Base-by-base conservation (phyloP, 1,140 invertebrate species). In the Vollenhovia emeryi region DNA sequence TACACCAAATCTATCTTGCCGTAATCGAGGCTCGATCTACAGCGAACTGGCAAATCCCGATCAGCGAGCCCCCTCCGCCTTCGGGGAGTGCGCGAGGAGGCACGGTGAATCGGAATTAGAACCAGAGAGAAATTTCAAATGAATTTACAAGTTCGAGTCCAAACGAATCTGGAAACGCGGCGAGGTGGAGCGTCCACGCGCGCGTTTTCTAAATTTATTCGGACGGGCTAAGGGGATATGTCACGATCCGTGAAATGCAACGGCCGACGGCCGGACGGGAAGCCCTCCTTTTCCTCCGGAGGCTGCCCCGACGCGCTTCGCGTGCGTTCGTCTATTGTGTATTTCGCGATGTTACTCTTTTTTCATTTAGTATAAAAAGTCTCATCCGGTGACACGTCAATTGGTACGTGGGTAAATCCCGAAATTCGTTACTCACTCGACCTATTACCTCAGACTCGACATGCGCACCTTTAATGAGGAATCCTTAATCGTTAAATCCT, bases 401-500 rank as follows among this genome's bases (percentile, higher is more conserved):
- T 88, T 45, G 27, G 66, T 86, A 87, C 75, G 6, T 82, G 87
- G 80, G 79, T 86, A 91, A 91, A 82, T 92, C 89, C 57, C 82
- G 91, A 92, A 87, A 6, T 90, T 83, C 75, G 91, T 86, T 84
- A 92, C 82, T 88, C 64, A 88, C 55, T 79, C 73, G 66, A 57
- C 78, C 62, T 62, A 30, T 45, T 57, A 13, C n/a, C 30, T 87
- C 84, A 89, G 91, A 91, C 89, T 73, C 30, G 87, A 89, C 82
- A 91, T 91, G 89, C 88, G 88, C 91, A 92, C 87, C 93, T 79
- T 79, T 93, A 93, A 90, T 86, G 84, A 91, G 73, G 79, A 91
- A 87, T 87, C 86, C 89, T 92, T 92, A 92, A 91, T n/a, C 60
- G 85, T 92, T 91, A 93, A 92, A 91, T 82, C 79, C 91, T 92